These are phyloP conservation scores for Papilio xuthus DNA, from an alignment of 1,140 invertebrate species.

Conservation along the genomic window DNA sequence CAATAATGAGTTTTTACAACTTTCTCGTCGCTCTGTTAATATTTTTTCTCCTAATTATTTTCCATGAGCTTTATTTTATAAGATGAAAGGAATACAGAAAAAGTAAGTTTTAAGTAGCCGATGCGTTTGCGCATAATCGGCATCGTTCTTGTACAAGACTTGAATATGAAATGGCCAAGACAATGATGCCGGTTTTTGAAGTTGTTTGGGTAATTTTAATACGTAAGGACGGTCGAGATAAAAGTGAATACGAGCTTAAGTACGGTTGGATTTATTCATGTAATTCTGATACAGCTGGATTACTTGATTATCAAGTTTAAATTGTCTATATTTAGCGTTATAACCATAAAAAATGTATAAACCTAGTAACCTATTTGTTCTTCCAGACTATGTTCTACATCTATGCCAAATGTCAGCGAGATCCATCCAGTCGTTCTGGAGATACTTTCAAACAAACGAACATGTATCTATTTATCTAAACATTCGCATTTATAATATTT, in stretches of 20 bases:
- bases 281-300: not conserved
- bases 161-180: conserved; percentile 68
- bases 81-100: conserved; percentile 51
- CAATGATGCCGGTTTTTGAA: conserved; percentile 69
- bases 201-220: conserved; percentile 47
- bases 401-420: too few species aligned
- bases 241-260: not conserved
- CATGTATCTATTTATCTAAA: too few species aligned
- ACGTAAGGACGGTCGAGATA: conserved; percentile 32
- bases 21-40: conserved; percentile 46
- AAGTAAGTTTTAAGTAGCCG: conserved; percentile 67
- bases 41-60: conserved; percentile 61
- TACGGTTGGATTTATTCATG: conserved; percentile 1
- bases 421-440: too few species aligned
- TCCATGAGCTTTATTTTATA: conserved; percentile 59
- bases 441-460: too few species aligned
- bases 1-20: conserved; percentile 24
- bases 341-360: not conserved
- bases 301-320: not conserved
- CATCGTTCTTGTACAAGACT: conserved; percentile 66
- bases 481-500: too few species aligned
- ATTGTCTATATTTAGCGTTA: not conserved
- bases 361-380: too few species aligned
- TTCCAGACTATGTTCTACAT: too few species aligned
- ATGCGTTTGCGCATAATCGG: conserved; percentile 76